These are phyloP conservation scores for Panzeria rudis DNA, from an alignment of 2,888 invertebrate species.

Conservation along the genomic window DNA sequence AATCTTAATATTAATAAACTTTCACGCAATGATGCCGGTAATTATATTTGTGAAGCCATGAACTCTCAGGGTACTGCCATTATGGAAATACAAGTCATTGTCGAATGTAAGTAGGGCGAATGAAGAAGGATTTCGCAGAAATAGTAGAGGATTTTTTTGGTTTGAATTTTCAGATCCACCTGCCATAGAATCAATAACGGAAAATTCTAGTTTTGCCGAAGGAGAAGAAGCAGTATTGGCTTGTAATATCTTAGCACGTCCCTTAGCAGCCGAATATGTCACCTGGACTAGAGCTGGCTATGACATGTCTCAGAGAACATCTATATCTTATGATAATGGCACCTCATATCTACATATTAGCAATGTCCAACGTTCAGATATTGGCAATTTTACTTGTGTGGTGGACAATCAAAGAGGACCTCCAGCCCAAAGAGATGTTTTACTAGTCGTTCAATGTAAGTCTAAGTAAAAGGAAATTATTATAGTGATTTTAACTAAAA, in stretches of 20 bases:
- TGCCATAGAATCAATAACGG: conserved; percentile 78
- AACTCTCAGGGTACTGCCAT: conserved; percentile 81
- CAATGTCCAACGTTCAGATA: conserved; percentile 80
- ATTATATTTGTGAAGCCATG: conserved; percentile 81
- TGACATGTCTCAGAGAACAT: conserved; percentile 79
- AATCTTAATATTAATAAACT: conserved; percentile 80
- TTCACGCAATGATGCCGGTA: conserved; percentile 80
- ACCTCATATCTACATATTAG: conserved; percentile 80
- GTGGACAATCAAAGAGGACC: conserved; percentile 81
- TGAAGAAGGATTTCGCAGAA: background rate
- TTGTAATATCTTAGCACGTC: conserved; percentile 80
- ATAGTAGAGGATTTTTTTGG: conserved; percentile 2
- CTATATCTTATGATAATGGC: conserved; percentile 78
- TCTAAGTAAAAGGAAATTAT: background rate
- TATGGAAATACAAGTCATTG: conserved; percentile 79
- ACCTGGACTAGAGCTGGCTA: conserved; percentile 80
- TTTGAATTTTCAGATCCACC: conserved; percentile 77
- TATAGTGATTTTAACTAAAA: background rate
- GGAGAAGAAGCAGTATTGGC: conserved; percentile 80
- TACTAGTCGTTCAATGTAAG: conserved; percentile 82
- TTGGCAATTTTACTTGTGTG: conserved; percentile 81
- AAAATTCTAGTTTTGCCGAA: conserved; percentile 79
- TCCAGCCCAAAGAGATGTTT: conserved; percentile 77
- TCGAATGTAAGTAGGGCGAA: conserved; percentile 79
- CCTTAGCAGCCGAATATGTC: conserved; percentile 79